These are phyloP conservation scores for Lanistes nyassanus DNA, from an alignment of 1,140 invertebrate genomes.

Conservation along the genomic window DNA sequence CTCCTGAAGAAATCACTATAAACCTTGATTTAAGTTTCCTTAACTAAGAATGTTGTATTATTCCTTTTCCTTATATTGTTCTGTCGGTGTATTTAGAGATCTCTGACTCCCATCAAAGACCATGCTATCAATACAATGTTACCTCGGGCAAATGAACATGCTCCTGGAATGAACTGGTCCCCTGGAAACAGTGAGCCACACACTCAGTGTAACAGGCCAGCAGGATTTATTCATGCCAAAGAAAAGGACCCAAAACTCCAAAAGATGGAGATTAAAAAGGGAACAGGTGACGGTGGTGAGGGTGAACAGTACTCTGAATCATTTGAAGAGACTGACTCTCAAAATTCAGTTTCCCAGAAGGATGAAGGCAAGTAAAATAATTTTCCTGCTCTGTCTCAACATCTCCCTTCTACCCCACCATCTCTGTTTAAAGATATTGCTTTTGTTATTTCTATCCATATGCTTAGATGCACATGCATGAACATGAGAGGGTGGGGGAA, in stretches of 20 bases:
- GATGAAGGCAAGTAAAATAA: constrained; percentile 37
- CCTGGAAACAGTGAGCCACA: neutral
- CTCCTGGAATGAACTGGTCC: constrained; percentile 12
- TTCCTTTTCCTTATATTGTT: no score
- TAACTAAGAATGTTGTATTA: no score
- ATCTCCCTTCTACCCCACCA: no score
- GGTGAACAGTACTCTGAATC: constrained; percentile 46
- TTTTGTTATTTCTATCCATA: neutral
- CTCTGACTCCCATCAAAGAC: constrained; percentile 24
- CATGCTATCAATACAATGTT: constrained; percentile 12
- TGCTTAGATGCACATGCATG: neutral
- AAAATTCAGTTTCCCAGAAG: constrained; percentile 44
- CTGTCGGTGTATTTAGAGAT: neutral
- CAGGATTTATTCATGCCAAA: neutral
- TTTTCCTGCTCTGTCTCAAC: no score
- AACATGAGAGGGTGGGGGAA: neutral
- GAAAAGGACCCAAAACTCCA: neutral
- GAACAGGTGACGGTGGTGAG: constrained; percentile 13
- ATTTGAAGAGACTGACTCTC: constrained; percentile 46
- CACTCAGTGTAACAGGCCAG: constrained; percentile 8
- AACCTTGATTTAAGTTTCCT: no score
- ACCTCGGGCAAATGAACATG: neutral
- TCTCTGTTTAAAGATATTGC: neutral
- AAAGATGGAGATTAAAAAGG: constrained; percentile 6
- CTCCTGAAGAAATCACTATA: no score